phyloP scores from a whole-genome alignment of 2,113 vertebrate species.

The Brachyistius frenatus region DNA sequence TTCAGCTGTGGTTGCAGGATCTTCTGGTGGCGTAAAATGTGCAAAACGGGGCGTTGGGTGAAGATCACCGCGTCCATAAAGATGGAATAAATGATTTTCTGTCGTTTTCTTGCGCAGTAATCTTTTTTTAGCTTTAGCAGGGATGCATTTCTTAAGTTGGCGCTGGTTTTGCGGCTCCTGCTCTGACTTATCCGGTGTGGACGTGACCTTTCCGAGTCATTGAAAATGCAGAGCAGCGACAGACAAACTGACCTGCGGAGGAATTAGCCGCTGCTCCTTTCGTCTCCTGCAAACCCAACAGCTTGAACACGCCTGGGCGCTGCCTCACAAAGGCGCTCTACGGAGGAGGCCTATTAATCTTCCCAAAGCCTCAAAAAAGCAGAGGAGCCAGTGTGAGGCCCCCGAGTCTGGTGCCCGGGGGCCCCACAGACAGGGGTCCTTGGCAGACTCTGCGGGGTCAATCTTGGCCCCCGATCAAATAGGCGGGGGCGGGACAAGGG shows the following conservation, averaged over 20 bases:
- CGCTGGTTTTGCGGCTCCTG: constrained; percentile 11
- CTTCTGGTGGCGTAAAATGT: constrained; percentile 51
- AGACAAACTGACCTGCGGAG: constrained; percentile 78
- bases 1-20: constrained; percentile 69
- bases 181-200: constrained; percentile 42
- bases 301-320: constrained; percentile 84
- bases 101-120: constrained; percentile 4
- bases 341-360: constrained; percentile 83
- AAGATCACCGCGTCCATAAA: constrained; percentile 30
- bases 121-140: background rate
- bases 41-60: constrained; percentile 36
- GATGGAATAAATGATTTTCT: background rate
- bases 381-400: constrained; percentile 63
- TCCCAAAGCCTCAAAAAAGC: constrained; percentile 78
- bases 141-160: background rate
- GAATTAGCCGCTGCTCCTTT: constrained; percentile 82
- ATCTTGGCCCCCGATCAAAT: constrained; percentile 83
- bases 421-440: constrained; percentile 70
- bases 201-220: constrained; percentile 80
- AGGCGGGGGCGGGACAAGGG: constrained; percentile 71
- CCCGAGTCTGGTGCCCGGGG: constrained; percentile 72
- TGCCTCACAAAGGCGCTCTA: constrained; percentile 79
- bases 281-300: constrained; percentile 79
- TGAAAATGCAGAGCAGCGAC: constrained; percentile 75
- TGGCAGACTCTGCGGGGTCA: constrained; percentile 71